phyloP scores from a whole-genome alignment of 1,140 invertebrate species.

The Ectropis grisescens region DNA sequence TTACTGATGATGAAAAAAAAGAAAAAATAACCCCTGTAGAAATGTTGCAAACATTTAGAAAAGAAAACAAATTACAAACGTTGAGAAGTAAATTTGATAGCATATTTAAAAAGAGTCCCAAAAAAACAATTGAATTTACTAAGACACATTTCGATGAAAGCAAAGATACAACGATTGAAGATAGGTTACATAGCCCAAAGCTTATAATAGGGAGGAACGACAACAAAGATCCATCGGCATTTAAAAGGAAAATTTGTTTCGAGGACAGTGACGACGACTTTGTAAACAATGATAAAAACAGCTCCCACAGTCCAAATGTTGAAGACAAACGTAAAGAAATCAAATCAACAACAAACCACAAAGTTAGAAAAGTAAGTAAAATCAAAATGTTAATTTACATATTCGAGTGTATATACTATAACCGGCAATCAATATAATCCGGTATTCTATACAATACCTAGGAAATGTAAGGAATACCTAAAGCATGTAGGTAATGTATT shows the following conservation, averaged over 20 bases:
- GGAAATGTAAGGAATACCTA: no score
- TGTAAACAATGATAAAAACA: constrained; percentile 13
- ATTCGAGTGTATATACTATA: no score
- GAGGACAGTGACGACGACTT: constrained; percentile 52
- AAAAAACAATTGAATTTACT: no score
- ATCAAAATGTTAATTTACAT: not conserved
- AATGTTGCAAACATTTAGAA: constrained; percentile 35
- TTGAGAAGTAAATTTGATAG: constrained; percentile 15
- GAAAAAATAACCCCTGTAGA: constrained; percentile 15
- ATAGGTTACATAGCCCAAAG: no score
- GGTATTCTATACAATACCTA: no score
- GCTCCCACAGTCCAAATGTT: no score
- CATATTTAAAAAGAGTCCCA: constrained; percentile 16
- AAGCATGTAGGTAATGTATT: no score
- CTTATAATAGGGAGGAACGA: no score
- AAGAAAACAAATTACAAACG: constrained; percentile 21
- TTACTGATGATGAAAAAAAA: constrained; percentile 3
- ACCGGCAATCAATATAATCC: no score
- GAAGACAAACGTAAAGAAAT: constrained; percentile 7
- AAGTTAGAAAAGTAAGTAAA: constrained; percentile 35
- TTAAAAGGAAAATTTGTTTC: constrained; percentile 21
- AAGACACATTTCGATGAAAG: no score
- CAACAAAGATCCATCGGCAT: no score
- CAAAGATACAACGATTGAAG: no score
- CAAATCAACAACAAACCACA: constrained; percentile 21